Evolutionary conservation across 2,113 vertebrate species (phyloP), one percentile per base, ranked within the genome.

Genomic region (Alethe castanea): DNA sequence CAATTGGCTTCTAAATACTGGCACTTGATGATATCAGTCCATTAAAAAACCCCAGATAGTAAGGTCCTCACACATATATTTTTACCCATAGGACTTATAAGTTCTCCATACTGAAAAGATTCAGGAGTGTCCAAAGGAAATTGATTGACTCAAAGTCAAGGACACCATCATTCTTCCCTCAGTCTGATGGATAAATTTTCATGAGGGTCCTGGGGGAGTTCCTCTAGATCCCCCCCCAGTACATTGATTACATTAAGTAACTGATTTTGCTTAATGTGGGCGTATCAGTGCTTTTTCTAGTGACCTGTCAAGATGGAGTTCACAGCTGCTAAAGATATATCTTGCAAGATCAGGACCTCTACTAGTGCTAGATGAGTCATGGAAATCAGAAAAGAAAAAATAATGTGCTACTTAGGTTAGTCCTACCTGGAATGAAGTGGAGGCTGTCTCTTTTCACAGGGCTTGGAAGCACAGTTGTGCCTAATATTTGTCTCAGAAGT

Each of bases 181-280:
- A 2, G 15, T 62, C 53, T 79, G 56, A 72, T 42, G 11, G 66
- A 72, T 76, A 42, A 15, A 62, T 95, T 92, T 91, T 69, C 52
- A 28, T 82, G 19, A 69, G 25, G 14, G 31, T 13, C 29, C n/a
- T 60, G 36, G 61, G 65, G 57, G 70, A 91, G 16, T 53, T 87
- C 22, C 29, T 62, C 19, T 83, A 16, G 17, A 40, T 45, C 9
- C 38, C 57, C 3, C 36, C 88, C 40, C 13, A 61, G 74, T 62
- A 23, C 57, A 91, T 73, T 42, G 59, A 47, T 96, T 90, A 33
- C 47, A 13, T 59, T 67, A 70, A 80, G 74, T 87, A 85, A 61
- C 45, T 36, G 54, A 59, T 80, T 40, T 69, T 65, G 48, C 23
- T 45, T 62, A 76, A 71, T 45, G 73, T 44, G 40, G 60, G 18